Evolutionary conservation across 2,797 vertebrate genomes (phyloP).

Genomic region (Borostomias antarcticus): DNA sequence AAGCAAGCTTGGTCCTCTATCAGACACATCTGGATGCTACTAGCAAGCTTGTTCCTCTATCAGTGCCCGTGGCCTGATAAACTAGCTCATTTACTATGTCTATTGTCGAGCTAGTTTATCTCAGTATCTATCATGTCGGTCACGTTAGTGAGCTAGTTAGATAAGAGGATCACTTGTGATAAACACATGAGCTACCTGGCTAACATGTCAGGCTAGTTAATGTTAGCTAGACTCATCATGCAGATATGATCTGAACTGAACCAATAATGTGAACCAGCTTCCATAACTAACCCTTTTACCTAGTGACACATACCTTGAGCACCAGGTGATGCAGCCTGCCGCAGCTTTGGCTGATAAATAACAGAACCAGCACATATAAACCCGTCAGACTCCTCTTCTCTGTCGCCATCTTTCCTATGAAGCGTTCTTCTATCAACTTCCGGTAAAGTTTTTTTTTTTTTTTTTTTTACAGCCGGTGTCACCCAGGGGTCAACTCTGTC

Average conservation of each 20-base stretch:
- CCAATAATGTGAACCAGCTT: background rate
- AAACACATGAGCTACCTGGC: background rate
- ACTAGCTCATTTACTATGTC: no score
- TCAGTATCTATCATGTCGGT: no score
- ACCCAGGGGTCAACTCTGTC: no score
- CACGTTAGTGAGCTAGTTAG: no score
- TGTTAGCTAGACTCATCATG: background rate
- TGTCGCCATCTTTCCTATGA: slow-evolving; percentile 55
- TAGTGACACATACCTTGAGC: slow-evolving; percentile 47
- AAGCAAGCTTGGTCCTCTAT: no score
- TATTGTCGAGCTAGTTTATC: no score
- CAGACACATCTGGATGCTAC: background rate
- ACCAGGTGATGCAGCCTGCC: slow-evolving; percentile 56
- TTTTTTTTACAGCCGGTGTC: no score
- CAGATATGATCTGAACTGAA: no score
- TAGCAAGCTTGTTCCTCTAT: no score
- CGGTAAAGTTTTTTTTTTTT: no score
- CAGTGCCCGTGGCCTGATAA: no score
- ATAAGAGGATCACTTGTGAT: background rate
- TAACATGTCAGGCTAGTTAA: background rate
- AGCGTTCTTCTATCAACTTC: background rate
- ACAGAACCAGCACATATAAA: slow-evolving; percentile 35
- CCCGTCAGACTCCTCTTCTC: slow-evolving; percentile 40
- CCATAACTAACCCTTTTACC: background rate
- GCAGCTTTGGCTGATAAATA: slow-evolving; percentile 33